phyloP scores from a whole-genome alignment of 2,113 vertebrate genomes.

The Oplegnathus fasciatus region DNA sequence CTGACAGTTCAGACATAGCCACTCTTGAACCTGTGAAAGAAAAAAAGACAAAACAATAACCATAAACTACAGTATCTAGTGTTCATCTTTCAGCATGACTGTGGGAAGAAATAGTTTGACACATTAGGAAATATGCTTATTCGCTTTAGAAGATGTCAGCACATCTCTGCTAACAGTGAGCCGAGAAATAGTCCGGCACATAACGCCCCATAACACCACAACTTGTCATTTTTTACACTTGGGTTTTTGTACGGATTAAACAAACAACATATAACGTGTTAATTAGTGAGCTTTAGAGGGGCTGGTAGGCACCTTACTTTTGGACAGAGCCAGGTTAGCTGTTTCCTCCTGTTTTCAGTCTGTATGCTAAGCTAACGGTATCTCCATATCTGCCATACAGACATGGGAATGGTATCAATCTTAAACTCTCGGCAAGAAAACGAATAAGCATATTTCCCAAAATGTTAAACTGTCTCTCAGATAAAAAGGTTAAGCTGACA shows the following conservation, averaged over 20 bases:
- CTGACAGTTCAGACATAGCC: conserved; percentile 99
- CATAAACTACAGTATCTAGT: neutral
- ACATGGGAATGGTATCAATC: neutral
- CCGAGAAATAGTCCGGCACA: neutral
- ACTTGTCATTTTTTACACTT: neutral
- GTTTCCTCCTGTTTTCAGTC: neutral
- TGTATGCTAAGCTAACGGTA: neutral
- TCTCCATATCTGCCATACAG: neutral
- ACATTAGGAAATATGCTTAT: neutral
- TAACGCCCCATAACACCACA: neutral
- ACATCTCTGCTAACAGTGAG: neutral
- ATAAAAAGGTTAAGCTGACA: neutral
- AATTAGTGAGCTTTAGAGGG: neutral
- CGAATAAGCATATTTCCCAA: neutral
- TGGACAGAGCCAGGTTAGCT: neutral
- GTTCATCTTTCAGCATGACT: neutral
- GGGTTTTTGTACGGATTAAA: neutral
- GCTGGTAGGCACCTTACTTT: neutral
- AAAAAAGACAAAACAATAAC: conserved; percentile 48
- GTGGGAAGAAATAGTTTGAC: neutral
- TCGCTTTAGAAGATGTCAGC: neutral
- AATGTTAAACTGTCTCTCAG: neutral
- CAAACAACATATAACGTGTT: neutral
- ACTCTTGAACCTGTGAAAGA: conserved; percentile 92
- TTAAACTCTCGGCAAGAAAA: neutral